Evolutionary conservation across 37 sponge, comb jelly and placozoan species (phyloP).

Genomic region (Lycopodina hypogea): DNA sequence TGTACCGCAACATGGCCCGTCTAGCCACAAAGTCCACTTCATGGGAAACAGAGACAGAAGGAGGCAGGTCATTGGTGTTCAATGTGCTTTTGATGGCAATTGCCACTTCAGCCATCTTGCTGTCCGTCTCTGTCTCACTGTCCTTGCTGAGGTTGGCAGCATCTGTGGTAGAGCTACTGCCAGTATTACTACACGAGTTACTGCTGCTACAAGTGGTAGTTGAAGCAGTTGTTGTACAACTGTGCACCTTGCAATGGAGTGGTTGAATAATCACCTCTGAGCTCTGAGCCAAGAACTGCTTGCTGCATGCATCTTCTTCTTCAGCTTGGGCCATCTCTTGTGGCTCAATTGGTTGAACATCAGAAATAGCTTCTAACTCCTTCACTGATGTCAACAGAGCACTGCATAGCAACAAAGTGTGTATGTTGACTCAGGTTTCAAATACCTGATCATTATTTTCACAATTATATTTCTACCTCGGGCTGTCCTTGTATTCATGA

Average conservation of each 20-base stretch:
- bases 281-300: slow-evolving; percentile 1
- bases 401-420: no score
- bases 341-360: background rate
- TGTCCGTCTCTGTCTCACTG: background rate
- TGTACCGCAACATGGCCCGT: slow-evolving; percentile 25
- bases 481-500: no score
- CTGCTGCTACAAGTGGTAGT: background rate
- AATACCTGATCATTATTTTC: no score
- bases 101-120: background rate
- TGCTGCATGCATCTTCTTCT: background rate
- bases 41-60: background rate
- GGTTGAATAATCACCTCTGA: background rate
- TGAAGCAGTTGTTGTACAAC: background rate
- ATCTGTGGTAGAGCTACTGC: background rate
- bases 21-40: slow-evolving; percentile 39
- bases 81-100: background rate
- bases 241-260: background rate
- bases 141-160: background rate
- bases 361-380: no score
- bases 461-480: no score
- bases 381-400: no score
- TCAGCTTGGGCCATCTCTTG: background rate
- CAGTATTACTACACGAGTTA: background rate
- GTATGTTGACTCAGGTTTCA: no score
- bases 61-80: background rate